phyloP scores from a whole-genome alignment of 2,888 invertebrate genomes.

The Idaea dimidiata region DNA sequence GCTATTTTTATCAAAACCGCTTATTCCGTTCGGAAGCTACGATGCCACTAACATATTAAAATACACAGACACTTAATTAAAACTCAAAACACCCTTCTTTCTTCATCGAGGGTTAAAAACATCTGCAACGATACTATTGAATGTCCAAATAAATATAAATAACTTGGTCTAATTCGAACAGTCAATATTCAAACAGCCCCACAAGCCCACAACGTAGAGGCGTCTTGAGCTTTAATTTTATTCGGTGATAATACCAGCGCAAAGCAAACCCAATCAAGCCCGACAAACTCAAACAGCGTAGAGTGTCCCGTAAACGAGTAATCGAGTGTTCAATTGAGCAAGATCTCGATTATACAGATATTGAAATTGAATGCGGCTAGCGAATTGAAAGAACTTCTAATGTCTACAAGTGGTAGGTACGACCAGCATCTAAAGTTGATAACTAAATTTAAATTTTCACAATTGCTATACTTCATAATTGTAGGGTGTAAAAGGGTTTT shows the following conservation, averaged over 20 bases:
- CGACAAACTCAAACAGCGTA: constrained; percentile 71
- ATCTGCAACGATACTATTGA: neutral
- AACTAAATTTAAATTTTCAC: too few relatives aligned
- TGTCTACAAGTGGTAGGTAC: constrained; percentile 27
- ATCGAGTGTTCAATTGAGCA: constrained; percentile 79
- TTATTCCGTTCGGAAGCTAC: too few relatives aligned
- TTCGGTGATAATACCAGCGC: constrained; percentile 58
- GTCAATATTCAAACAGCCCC: neutral
- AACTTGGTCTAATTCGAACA: constrained; percentile 2
- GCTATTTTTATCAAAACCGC: too few relatives aligned
- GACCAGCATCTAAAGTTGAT: too few relatives aligned
- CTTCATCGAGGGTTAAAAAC: too few relatives aligned
- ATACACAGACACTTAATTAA: too few relatives aligned
- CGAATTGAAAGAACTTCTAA: constrained; percentile 63
- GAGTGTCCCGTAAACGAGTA: constrained; percentile 72
- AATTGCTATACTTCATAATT: too few relatives aligned
- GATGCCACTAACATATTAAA: too few relatives aligned
- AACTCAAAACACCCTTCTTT: too few relatives aligned
- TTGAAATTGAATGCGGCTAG: constrained; percentile 69
- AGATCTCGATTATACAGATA: constrained; percentile 76
- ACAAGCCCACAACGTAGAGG: constrained; percentile 24
- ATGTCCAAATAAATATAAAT: neutral
- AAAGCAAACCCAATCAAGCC: constrained; percentile 75
- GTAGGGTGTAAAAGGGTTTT: too few relatives aligned
- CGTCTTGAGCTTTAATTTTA: constrained; percentile 53